A percentile compares a stretch with the other conserved stretches of the same genome.
Evolutionary conservation across 2,888 invertebrate genomes (phyloP).

Genomic region (Euspilapteryx auroguttella): DNA sequence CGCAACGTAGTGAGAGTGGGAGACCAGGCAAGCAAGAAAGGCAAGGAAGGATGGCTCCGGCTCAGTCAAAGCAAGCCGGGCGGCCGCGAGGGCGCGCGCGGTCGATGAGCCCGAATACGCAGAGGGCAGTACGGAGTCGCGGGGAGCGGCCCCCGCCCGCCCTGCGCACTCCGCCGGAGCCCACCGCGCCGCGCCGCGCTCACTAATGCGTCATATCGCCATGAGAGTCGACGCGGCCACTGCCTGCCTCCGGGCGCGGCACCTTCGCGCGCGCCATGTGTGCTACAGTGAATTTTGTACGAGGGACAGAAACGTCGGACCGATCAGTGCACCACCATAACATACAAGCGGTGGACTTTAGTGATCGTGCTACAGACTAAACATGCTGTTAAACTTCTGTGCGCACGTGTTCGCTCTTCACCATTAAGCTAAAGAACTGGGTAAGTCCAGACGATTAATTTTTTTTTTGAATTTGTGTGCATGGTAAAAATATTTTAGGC

Average conservation of each 20-base stretch:
- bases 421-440: too few relatives aligned
- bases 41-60: conserved; percentile 3
- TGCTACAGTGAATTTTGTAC: conserved; percentile 28
- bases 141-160: conserved; percentile 26
- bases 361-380: neutral
- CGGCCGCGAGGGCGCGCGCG: conserved; percentile 45
- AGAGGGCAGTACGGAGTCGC: conserved; percentile 44
- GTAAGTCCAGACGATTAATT: too few relatives aligned
- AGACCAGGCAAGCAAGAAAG: neutral
- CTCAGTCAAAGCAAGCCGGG: too few relatives aligned
- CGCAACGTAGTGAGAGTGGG: conserved; percentile 40
- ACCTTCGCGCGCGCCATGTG: conserved; percentile 51
- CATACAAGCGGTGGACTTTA: too few relatives aligned
- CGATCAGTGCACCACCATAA: conserved; percentile 23
- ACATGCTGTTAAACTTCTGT: conserved; percentile 16
- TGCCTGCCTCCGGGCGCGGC: conserved; percentile 17
- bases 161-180: conserved; percentile 39
- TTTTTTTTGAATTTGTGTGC: too few relatives aligned
- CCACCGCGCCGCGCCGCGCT: conserved; percentile 50
- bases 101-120: conserved; percentile 55
- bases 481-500: too few relatives aligned
- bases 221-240: conserved; percentile 32
- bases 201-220: conserved; percentile 58
- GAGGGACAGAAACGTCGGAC: conserved; percentile 9
- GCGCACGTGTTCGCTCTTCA: conserved; percentile 50